These are phyloP conservation scores for Lepidonotus clava DNA, from an alignment of 2,888 invertebrate species.

Conservation along the genomic window DNA sequence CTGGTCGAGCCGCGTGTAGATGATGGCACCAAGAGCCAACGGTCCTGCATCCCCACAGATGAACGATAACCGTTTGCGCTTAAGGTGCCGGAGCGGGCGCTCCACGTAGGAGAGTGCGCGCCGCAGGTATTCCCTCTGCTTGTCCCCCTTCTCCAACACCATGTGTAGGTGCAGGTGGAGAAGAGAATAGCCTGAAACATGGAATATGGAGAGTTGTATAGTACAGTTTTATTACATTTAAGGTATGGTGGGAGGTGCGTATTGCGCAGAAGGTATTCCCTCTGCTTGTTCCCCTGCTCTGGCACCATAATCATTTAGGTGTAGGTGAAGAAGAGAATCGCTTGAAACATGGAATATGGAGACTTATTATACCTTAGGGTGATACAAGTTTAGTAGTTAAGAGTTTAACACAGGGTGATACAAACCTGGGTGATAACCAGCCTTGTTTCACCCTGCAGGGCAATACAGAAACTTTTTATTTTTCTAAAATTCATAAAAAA, in stretches of 20 bases:
- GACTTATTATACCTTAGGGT: too few species aligned
- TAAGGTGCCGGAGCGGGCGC: constrained; percentile 79
- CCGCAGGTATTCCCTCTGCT: constrained; percentile 52
- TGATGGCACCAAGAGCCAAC: constrained; percentile 84
- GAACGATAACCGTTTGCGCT: constrained; percentile 84
- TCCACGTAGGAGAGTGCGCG: constrained; percentile 65
- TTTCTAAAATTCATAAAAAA: too few species aligned
- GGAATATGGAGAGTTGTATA: too few species aligned
- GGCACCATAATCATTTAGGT: constrained; percentile 78
- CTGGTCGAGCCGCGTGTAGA: constrained; percentile 83
- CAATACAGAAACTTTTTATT: too few species aligned
- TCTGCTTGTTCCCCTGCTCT: constrained; percentile 6
- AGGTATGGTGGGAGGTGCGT: too few species aligned
- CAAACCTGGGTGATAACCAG: too few species aligned
- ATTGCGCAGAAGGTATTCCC: constrained; percentile 55
- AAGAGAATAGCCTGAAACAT: constrained; percentile 85
- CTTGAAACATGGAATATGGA: too few species aligned
- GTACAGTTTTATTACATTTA: too few species aligned
- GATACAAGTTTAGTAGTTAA: too few species aligned
- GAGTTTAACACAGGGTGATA: too few species aligned
- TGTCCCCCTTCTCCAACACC: constrained; percentile 38
- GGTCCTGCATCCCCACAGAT: constrained; percentile 87
- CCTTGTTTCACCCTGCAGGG: too few species aligned
- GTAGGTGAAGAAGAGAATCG: constrained; percentile 85
- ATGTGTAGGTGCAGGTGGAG: constrained; percentile 83